Evolutionary conservation across 2,797 vertebrate genomes (phyloP), one percentile per base, ranked within the genome.

Genomic region (Apodemus agrarius): DNA sequence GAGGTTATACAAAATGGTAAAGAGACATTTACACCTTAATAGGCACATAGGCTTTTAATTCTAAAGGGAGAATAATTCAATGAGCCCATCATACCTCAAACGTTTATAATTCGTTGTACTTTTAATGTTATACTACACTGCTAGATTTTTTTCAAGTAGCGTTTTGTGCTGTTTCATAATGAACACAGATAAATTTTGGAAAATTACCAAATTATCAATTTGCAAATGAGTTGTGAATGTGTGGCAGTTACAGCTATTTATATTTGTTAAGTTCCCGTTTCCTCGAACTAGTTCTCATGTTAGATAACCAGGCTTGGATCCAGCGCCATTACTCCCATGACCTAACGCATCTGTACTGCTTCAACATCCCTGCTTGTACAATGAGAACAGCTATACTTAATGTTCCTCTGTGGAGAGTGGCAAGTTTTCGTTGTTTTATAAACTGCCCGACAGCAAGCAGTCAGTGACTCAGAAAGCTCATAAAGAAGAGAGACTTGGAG

Each of bases 71-170:
- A 90, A 29, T 92, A 93, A 88, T 52, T 52, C 91, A 78, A 72
- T 82, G 4, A 31, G 13, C 54, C 63, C 67, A 54, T 74, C 92
- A 85, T 49, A 93, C 10, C 12, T 29, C 59, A 3, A 69, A 92
- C 82, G 79, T 52, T 76, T 96, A 59, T 74, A 83, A 75, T 85
- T 79, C n/a, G 67, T 52, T 95, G 6, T 26, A 82, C 40, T 52
- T 91, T 61, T 67, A 74, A 82, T 82, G 34, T 61, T 93, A 6
- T 75, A 49, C 78, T 43, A 34, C 74, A 92, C 75, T 63, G 82
- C 21, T 80, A 16, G 63, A 86, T 80, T 95, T 79, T 94, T 93
- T 91, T 87, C 89, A 84, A 43, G 12, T 82, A 90, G 37, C 80
- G 83, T 76, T 95, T 80, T 83, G 3, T 49, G 52, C 1, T 91